Percentiles rank a stretch among this genome's conserved stretches.
Evolutionary conservation across 2,113 vertebrate species (phyloP).

Genomic region (Chrysochloris asiatica): DNA sequence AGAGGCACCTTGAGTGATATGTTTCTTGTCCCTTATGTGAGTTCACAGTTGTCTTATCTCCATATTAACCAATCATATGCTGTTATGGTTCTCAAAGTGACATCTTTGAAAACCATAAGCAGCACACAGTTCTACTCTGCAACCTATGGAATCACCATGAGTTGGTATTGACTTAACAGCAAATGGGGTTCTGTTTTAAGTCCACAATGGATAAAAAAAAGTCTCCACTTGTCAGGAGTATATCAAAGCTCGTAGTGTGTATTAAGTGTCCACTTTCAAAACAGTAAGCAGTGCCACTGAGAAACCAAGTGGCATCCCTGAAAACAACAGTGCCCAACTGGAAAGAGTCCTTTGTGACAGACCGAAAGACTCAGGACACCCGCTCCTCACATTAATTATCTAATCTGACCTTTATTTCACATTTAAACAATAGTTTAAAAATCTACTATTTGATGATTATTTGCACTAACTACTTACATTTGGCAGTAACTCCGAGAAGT

Average conservation of each 20-base stretch:
- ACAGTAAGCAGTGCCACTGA: background rate
- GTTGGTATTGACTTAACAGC: background rate
- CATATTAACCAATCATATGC: background rate
- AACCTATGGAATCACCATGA: background rate
- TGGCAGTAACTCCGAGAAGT: background rate
- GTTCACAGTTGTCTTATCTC: background rate
- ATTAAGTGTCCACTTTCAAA: background rate
- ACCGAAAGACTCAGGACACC: background rate
- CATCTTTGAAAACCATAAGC: background rate
- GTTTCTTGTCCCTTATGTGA: background rate
- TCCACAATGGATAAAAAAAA: background rate
- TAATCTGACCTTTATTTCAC: too few species aligned
- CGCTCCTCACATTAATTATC: background rate
- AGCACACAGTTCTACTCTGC: background rate
- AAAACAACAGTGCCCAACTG: background rate
- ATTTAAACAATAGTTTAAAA: background rate
- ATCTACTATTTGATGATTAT: too few species aligned
- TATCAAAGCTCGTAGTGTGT: background rate
- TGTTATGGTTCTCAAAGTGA: too few species aligned
- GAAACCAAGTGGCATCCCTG: background rate
- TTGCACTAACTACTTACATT: too few species aligned
- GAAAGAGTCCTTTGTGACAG: background rate
- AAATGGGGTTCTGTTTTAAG: background rate
- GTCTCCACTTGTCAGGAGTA: background rate
- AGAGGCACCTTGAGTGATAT: background rate